Conservation (phyloP, 2,113 vertebrate species). For the Hydrochoerus hydrochaeris region DNA sequence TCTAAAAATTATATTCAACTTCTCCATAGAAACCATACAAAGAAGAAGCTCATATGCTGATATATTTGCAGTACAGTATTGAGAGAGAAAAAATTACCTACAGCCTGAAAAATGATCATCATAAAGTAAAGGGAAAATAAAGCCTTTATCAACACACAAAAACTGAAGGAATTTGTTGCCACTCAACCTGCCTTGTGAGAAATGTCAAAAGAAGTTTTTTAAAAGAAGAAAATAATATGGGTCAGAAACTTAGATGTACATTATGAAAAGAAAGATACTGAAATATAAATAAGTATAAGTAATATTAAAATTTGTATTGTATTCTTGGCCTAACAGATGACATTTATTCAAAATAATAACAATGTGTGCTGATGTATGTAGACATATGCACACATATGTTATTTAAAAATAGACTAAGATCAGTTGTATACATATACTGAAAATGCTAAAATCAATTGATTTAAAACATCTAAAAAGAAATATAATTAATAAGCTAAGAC, state of each 20-base stretch:
- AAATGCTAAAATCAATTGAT: not conserved
- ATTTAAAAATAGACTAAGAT: not conserved
- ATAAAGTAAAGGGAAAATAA: not conserved
- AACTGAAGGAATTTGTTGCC: not conserved
- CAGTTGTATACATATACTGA: not conserved
- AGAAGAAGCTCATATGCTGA: not conserved
- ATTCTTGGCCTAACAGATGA: not conserved
- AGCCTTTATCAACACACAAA: not conserved
- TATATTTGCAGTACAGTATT: not conserved
- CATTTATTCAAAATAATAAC: not conserved
- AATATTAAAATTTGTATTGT: not conserved
- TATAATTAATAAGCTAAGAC: not conserved
- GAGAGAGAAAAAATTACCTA: not conserved
- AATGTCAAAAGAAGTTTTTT: not conserved
- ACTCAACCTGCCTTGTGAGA: not conserved
- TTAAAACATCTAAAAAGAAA: not conserved
- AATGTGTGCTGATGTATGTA: not conserved
- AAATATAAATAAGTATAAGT: not conserved
- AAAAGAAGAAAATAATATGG: not conserved
- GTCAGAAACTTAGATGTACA: not conserved
- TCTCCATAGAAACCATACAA: not conserved
- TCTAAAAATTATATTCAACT: not conserved
- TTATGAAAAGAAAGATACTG: not conserved
- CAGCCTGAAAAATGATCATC: not conserved
- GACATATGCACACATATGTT: not conserved